phyloP scores from a whole-genome alignment of 2,888 invertebrate genomes.

The Drosophila incognita region DNA sequence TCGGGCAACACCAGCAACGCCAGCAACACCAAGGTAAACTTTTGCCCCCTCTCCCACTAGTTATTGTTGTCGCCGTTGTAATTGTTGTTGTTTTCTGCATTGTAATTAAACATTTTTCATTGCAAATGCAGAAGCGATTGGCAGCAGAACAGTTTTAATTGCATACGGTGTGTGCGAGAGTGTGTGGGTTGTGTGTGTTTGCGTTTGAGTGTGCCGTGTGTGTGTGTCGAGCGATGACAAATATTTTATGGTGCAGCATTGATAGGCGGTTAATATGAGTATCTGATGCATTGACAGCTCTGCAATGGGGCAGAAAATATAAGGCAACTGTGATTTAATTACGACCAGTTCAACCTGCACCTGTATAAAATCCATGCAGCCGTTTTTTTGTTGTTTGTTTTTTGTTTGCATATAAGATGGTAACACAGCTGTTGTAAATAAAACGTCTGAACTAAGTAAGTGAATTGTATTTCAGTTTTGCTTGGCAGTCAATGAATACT shows the following conservation, averaged over 20 bases:
- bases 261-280: slow-evolving; percentile 56
- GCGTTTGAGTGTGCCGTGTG: slow-evolving; percentile 7
- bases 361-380: neutral
- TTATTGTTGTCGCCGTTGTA: slow-evolving; percentile 43
- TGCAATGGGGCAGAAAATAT: slow-evolving; percentile 7
- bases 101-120: slow-evolving; percentile 76
- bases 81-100: slow-evolving; percentile 54
- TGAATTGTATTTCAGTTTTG: neutral
- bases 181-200: slow-evolving; percentile 18
- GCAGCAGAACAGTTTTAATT: slow-evolving; percentile 61
- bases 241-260: slow-evolving; percentile 59
- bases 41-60: slow-evolving; percentile 8
- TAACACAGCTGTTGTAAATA: neutral
- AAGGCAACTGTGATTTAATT: slow-evolving; percentile 31
- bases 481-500: neutral
- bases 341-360: slow-evolving; percentile 2
- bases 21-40: slow-evolving; percentile 45
- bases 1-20: slow-evolving; percentile 43
- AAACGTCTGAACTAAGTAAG: neutral
- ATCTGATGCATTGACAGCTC: slow-evolving; percentile 46
- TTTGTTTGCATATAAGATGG: neutral
- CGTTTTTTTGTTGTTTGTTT: neutral
- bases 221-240: slow-evolving; percentile 45
- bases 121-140: slow-evolving; percentile 67
- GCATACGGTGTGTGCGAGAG: slow-evolving; percentile 22